A percentile compares a stretch with the other conserved stretches of the same genome.
phyloP scores from a whole-genome alignment of 2,888 invertebrate species.

The Nomada goodeniana region DNA sequence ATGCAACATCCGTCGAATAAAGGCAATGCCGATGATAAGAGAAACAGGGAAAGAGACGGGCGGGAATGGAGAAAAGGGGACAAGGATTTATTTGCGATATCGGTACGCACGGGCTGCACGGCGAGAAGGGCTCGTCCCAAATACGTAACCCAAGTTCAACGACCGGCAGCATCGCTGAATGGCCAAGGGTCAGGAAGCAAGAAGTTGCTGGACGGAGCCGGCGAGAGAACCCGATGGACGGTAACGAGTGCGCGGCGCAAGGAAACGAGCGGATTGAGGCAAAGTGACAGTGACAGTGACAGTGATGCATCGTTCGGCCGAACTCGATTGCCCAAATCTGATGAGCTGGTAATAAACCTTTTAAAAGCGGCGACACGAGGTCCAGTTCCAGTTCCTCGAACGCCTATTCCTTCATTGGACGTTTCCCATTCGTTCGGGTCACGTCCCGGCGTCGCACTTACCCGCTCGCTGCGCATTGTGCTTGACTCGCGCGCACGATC shows the following conservation, averaged over 20 bases:
- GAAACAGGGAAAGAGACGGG: too few relatives aligned
- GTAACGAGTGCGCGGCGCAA: conserved; percentile 46
- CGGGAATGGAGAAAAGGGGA: neutral
- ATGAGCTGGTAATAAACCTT: conserved; percentile 65
- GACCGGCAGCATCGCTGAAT: conserved; percentile 54
- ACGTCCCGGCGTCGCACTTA: conserved; percentile 13
- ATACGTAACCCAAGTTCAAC: conserved; percentile 48
- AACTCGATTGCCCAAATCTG: conserved; percentile 60
- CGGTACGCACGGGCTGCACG: neutral
- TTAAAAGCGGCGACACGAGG: conserved; percentile 39
- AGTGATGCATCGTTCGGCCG: conserved; percentile 70
- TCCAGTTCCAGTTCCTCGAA: conserved; percentile 55
- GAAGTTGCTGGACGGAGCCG: conserved; percentile 51
- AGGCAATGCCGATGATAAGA: neutral
- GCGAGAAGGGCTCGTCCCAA: conserved; percentile 52
- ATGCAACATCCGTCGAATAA: neutral
- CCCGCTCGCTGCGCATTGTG: neutral
- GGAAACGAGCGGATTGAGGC: conserved; percentile 59
- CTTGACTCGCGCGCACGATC: conserved; percentile 23
- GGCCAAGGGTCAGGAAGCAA: conserved; percentile 64
- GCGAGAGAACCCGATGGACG: conserved; percentile 36
- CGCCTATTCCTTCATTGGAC: conserved; percentile 62
- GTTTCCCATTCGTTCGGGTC: conserved; percentile 39
- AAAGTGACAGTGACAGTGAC: conserved; percentile 67
- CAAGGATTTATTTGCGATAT: conserved; percentile 29